A percentile compares a stretch with the other conserved stretches of the same genome.
These are phyloP conservation scores for Myiagra hebetior DNA, from an alignment of 2,113 vertebrate genomes.

Conservation along the genomic window DNA sequence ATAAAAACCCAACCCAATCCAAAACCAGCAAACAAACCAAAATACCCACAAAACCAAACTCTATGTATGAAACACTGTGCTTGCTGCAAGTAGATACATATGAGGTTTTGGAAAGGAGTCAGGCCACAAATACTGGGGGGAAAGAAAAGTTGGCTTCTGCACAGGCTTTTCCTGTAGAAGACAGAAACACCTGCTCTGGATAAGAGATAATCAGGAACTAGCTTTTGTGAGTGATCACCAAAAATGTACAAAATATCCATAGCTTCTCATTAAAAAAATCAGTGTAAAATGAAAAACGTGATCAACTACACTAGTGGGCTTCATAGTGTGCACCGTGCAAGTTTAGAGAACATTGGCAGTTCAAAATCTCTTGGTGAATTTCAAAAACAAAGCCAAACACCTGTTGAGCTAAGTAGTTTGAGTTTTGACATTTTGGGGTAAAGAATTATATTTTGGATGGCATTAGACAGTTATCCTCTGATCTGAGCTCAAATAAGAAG, in stretches of 20 bases:
- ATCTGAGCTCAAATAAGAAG: neutral
- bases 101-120: neutral
- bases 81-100: neutral
- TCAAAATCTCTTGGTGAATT: neutral
- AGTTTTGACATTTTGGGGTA: neutral
- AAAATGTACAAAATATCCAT: neutral
- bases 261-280: neutral
- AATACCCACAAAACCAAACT: neutral
- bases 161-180: neutral
- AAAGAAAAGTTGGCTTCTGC: neutral
- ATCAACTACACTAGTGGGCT: neutral
- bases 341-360: neutral
- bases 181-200: neutral
- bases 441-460: neutral
- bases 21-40: neutral
- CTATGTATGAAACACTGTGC: neutral
- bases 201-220: neutral
- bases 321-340: fast-evolving
- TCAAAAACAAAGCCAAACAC: neutral
- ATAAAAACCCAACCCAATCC: neutral
- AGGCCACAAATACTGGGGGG: neutral
- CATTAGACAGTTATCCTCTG: neutral
- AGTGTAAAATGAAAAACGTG: neutral
- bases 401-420: neutral
- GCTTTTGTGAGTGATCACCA: neutral